phyloP scores from a whole-genome alignment of 64 coral and sea anemone genomes.

The Pachyseris speciosa region DNA sequence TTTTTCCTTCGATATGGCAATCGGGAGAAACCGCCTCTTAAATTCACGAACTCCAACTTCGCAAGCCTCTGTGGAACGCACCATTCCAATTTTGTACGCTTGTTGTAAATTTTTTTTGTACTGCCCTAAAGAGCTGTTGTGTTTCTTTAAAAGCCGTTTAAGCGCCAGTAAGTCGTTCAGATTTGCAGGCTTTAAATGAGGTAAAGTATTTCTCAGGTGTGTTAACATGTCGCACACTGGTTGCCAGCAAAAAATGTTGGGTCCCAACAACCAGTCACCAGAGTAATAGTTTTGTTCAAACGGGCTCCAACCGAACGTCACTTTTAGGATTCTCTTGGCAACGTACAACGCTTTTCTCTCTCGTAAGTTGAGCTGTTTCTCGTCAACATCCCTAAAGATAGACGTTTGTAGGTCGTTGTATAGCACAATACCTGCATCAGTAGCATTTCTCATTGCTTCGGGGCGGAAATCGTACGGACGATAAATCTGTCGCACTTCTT shows the following conservation, averaged over 20 bases:
- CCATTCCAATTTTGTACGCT: neutral
- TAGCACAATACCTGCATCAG: neutral
- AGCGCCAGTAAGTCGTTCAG: neutral
- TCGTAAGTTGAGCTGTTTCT: neutral
- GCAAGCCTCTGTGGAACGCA: neutral
- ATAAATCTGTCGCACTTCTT: neutral
- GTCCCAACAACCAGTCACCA: neutral
- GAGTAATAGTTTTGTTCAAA: constrained; percentile 10
- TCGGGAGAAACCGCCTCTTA: neutral
- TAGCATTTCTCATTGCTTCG: neutral
- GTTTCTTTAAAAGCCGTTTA: neutral
- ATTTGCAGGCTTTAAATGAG: constrained; percentile 2
- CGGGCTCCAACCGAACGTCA: constrained; percentile 3
- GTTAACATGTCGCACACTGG: neutral
- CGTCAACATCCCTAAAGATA: neutral
- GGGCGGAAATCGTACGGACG: constrained; percentile 2
- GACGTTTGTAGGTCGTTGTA: neutral
- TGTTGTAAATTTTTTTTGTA: neutral
- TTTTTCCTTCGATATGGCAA: neutral
- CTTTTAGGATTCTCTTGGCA: neutral
- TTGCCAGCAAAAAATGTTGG: constrained; percentile 7
- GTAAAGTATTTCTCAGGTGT: neutral
- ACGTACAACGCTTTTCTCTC: constrained; percentile 6
- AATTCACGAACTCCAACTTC: constrained; percentile 4
- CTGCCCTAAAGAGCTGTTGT: neutral